Evolutionary conservation across 2,113 vertebrate species (phyloP), one percentile per base, ranked within the genome.

Genomic region (Rattus rattus): DNA sequence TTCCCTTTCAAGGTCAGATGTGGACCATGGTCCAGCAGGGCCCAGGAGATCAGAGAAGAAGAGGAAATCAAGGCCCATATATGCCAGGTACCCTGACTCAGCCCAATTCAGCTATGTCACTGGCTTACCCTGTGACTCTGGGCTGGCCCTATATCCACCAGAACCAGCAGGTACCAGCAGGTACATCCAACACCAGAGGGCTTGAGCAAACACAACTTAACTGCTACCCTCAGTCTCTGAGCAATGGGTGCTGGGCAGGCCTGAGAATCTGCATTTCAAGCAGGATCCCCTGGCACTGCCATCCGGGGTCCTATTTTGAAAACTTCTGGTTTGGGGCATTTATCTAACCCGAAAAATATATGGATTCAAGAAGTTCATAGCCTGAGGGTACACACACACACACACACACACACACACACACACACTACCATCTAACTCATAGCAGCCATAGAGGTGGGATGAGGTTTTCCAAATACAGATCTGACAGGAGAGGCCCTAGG

Each of bases 261-360:
- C 81, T n/a, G 61, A 81, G 93, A 94, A 80, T 47, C 24, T 54
- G 72, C 72, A 88, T 76, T 85, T 90, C 91, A 54, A 81, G 17
- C 75, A 72, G 36, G 22, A 54, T 84, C 36, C 43, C 56, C 16
- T 84, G 69, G 28, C 13, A 67, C 39, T 33, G 47, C 72, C 65
- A 22, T 26, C 3, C 26, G 26, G 36, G 72, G 54, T 73, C 80
- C 49, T 26, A n/a, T 36, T 43, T 67, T 26, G 49, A 89, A 20
- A 91, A 54, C n/a, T 47, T 11, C 65, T 86, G 7, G 14, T 75
- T 77, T 72, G 26, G 65, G 67, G 93, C 73, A 20, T 16, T 16
- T 36, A 39, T 79, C 77, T 56, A 47, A 87, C 69, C 65, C 72
- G 43, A 47, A 63, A 30, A 77, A 73, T 3, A 17, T 63, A 33